These are phyloP conservation scores for Ariolimax columbianus DNA, from an alignment of 2,888 invertebrate species.

Conservation along the genomic window DNA sequence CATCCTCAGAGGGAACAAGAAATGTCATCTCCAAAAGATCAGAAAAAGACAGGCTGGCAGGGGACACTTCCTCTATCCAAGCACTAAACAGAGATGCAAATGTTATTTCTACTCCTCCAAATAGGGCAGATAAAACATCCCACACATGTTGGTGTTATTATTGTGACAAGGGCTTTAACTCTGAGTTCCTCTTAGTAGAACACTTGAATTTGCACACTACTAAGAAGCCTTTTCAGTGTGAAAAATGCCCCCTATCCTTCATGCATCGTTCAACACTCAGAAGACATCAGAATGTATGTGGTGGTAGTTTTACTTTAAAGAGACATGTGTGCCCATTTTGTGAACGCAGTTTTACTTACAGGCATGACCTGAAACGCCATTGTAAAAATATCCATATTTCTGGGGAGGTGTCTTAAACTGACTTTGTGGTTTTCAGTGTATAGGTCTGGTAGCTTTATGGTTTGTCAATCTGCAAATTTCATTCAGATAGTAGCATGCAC, in stretches of 20 bases:
- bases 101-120: not conserved
- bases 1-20: conserved; percentile 50
- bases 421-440: not conserved
- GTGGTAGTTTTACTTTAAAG: conserved; percentile 44
- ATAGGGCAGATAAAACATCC: conserved; percentile 7
- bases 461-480: not conserved
- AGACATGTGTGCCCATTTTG: conserved; percentile 45
- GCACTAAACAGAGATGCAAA: conserved; percentile 39
- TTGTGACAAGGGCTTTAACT: conserved; percentile 47
- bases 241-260: conserved; percentile 42
- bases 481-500: not conserved
- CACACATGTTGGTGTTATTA: conserved; percentile 47
- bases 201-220: conserved; percentile 30
- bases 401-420: not conserved
- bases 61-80: conserved; percentile 23
- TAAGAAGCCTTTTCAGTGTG: conserved; percentile 46
- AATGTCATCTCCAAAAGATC: conserved; percentile 33
- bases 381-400: conserved; percentile 41
- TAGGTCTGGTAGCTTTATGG: not conserved
- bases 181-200: conserved; percentile 43
- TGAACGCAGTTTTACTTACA: conserved; percentile 47
- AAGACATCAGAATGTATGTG: conserved; percentile 49
- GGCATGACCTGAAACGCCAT: conserved; percentile 46
- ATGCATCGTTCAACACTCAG: conserved; percentile 49
- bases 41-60: conserved; percentile 35